Percentiles rank a stretch among this genome's conserved stretches.
phyloP scores from a whole-genome alignment of 2,888 invertebrate species.

The Caenorhabditis sp. region DNA sequence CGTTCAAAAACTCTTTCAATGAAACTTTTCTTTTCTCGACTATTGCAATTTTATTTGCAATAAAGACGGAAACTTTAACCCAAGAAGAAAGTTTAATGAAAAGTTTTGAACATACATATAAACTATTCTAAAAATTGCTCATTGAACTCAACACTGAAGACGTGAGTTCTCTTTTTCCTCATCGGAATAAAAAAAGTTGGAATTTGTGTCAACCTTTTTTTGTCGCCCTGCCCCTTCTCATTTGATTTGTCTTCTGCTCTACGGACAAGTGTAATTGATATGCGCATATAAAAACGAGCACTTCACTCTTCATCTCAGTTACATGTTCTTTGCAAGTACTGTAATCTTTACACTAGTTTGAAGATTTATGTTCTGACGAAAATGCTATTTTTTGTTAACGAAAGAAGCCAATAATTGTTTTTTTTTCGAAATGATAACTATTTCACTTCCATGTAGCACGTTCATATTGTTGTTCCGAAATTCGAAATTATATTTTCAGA shows the following conservation, averaged over 20 bases:
- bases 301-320: background rate
- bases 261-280: background rate
- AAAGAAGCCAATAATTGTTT: background rate
- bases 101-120: too few relatives aligned
- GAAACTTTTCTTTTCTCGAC: too few relatives aligned
- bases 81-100: too few relatives aligned
- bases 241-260: background rate
- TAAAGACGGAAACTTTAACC: too few relatives aligned
- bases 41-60: too few relatives aligned
- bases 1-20: too few relatives aligned
- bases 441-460: too few relatives aligned
- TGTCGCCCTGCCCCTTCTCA: background rate
- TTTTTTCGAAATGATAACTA: background rate
- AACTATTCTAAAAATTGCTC: too few relatives aligned
- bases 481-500: background rate
- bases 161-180: background rate
- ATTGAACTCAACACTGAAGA: too few relatives aligned
- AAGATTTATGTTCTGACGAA: background rate
- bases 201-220: background rate
- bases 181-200: background rate
- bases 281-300: background rate
- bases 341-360: background rate
- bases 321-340: background rate
- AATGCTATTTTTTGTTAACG: background rate
- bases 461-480: background rate